phyloP scores from a whole-genome alignment of 2,113 vertebrate species.

The Tachysurus vachellii region DNA sequence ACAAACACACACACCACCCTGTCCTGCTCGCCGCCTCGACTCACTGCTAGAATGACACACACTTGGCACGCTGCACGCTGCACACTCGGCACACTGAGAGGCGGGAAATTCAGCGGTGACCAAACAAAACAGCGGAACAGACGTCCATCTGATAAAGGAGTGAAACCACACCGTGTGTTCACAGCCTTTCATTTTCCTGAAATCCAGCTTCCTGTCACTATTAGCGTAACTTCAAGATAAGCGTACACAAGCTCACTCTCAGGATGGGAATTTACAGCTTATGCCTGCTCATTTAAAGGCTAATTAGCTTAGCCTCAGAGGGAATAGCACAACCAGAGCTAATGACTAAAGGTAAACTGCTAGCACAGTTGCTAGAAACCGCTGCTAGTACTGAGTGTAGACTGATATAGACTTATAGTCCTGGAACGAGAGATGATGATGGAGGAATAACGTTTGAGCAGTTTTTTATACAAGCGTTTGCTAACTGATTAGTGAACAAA shows the following conservation, averaged over 20 bases:
- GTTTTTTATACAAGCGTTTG: not conserved
- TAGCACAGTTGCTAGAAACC: not conserved
- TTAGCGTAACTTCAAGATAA: not conserved
- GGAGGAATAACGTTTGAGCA: not conserved
- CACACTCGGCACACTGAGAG: not conserved
- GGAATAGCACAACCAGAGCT: constrained; percentile 17
- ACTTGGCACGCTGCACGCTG: not conserved
- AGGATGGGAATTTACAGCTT: not conserved
- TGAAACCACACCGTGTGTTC: constrained; percentile 1
- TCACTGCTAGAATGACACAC: constrained; percentile 19
- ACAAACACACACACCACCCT: not conserved
- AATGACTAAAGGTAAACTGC: not conserved
- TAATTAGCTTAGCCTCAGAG: constrained; percentile 24
- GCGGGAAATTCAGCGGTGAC: not conserved
- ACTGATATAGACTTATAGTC: no score
- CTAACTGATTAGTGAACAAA: constrained; percentile 9
- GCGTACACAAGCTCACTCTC: not conserved
- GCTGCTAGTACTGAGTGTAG: not conserved
- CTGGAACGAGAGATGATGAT: not conserved
- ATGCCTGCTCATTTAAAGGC: constrained; percentile 18
- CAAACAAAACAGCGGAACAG: not conserved
- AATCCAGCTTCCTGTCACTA: constrained; percentile 24
- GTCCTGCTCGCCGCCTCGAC: not conserved
- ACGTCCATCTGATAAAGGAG: constrained; percentile 2
- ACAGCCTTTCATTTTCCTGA: not conserved